phyloP scores from a whole-genome alignment of 2,888 invertebrate genomes.

The Mythimna loreyi region DNA sequence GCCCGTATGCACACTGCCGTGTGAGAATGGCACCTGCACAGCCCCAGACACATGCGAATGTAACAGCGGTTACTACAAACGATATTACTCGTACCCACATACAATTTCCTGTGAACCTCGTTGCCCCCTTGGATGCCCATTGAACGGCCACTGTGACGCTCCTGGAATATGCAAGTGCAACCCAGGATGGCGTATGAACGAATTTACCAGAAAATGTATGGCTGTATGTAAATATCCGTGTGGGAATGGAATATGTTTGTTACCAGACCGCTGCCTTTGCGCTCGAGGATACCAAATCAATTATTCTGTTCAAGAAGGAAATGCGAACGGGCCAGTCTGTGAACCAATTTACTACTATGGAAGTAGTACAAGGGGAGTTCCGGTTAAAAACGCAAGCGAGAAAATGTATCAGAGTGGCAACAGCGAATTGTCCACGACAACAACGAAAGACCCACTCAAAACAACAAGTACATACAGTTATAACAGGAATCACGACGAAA shows the following conservation, averaged over 20 bases:
- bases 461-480: neutral
- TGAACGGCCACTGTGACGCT: constrained; percentile 32
- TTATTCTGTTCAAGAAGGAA: neutral
- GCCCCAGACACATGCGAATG: constrained; percentile 37
- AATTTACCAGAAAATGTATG: constrained; percentile 67
- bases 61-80: constrained; percentile 30
- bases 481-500: neutral
- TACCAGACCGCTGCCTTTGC: constrained; percentile 67
- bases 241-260: constrained; percentile 79
- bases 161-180: constrained; percentile 51
- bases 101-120: constrained; percentile 19
- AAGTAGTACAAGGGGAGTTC: neutral
- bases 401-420: neutral
- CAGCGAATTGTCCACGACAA: constrained; percentile 11
- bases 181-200: constrained; percentile 27
- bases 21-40: constrained; percentile 43
- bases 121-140: constrained; percentile 31
- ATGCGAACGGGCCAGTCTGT: constrained; percentile 12
- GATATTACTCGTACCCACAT: neutral
- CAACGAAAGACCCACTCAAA: neutral
- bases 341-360: neutral
- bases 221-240: constrained; percentile 73
- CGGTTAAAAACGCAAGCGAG: neutral
- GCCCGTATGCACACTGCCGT: constrained; percentile 45
- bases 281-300: constrained; percentile 59